Percentiles rank a stretch among this genome's conserved stretches.
These are phyloP conservation scores for Chaetodon auriga DNA, from an alignment of 2,113 vertebrate species.

Conservation along the genomic window DNA sequence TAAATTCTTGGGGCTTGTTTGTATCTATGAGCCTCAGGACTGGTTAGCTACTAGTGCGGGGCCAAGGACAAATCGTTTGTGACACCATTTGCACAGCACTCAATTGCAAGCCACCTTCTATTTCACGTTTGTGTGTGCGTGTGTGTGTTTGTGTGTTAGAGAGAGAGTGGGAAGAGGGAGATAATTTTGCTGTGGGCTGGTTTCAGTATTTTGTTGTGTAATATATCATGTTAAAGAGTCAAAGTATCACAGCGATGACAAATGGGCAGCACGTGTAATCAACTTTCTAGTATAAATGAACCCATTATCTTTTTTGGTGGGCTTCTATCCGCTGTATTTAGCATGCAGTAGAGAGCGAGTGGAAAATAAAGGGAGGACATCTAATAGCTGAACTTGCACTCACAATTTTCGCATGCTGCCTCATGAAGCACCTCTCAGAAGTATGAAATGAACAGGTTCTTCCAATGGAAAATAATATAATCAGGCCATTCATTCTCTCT, in stretches of 20 bases:
- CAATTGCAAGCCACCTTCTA: constrained; percentile 85
- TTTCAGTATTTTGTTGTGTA: constrained; percentile 54
- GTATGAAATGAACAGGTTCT: constrained; percentile 13
- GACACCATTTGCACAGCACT: constrained; percentile 86
- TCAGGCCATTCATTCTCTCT: constrained; percentile 32
- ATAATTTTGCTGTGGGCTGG: constrained; percentile 51
- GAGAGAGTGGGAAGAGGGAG: constrained; percentile 23
- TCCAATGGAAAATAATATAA: constrained; percentile 30
- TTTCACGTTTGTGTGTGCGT: constrained; percentile 63
- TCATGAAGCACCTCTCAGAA: constrained; percentile 34
- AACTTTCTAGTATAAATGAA: constrained; percentile 54
- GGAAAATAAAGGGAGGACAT: constrained; percentile 8
- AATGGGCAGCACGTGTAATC: constrained; percentile 66
- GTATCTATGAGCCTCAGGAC: constrained; percentile 77
- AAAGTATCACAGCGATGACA: constrained; percentile 56
- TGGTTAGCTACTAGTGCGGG: constrained; percentile 86
- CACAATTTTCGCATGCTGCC: constrained; percentile 31
- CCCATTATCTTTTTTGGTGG: constrained; percentile 31
- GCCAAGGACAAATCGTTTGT: constrained; percentile 86
- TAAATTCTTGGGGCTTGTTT: constrained; percentile 83
- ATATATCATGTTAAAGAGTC: constrained; percentile 66
- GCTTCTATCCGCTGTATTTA: constrained; percentile 40
- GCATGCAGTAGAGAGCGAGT: constrained; percentile 24
- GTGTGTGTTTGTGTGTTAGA: constrained; percentile 46
- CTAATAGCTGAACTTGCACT: constrained; percentile 32